phyloP scores from a whole-genome alignment of 2,113 vertebrate genomes.

The Nerophis ophidion region DNA sequence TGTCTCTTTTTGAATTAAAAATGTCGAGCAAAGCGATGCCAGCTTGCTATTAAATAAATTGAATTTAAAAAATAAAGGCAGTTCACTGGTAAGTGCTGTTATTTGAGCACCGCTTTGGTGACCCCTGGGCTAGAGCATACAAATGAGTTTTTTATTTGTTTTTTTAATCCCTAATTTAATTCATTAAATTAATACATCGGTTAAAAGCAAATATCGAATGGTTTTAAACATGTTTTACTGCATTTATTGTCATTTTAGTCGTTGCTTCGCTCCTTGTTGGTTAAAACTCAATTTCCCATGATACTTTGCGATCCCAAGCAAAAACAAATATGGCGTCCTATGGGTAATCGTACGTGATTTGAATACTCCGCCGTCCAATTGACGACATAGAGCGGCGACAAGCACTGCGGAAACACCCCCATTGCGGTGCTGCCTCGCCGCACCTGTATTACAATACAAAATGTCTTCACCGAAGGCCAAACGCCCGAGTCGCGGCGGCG shows the following conservation, averaged over 20 bases:
- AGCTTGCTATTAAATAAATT: too few species aligned
- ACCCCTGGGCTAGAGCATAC: too few species aligned
- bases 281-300: constrained; percentile 41
- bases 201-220: too few species aligned
- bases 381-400: constrained; percentile 39
- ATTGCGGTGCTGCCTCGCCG: constrained; percentile 4
- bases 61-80: too few species aligned
- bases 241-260: not conserved
- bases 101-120: too few species aligned
- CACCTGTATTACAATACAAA: not conserved
- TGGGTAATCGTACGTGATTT: constrained; percentile 24
- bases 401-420: constrained; percentile 14
- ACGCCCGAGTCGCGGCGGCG: constrained; percentile 51
- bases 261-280: not conserved
- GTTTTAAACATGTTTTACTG: too few species aligned
- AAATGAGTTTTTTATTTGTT: too few species aligned
- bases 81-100: too few species aligned
- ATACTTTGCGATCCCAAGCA: constrained; percentile 24
- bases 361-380: constrained; percentile 36
- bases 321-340: constrained; percentile 61
- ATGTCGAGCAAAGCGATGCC: too few species aligned
- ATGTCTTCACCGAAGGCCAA: constrained; percentile 78
- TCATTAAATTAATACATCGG: too few species aligned
- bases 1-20: too few species aligned
- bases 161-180: too few species aligned